Evolutionary conservation across 2,888 invertebrate species (phyloP), one percentile per base, ranked within the genome.

Genomic region (Dione vanillae): DNA sequence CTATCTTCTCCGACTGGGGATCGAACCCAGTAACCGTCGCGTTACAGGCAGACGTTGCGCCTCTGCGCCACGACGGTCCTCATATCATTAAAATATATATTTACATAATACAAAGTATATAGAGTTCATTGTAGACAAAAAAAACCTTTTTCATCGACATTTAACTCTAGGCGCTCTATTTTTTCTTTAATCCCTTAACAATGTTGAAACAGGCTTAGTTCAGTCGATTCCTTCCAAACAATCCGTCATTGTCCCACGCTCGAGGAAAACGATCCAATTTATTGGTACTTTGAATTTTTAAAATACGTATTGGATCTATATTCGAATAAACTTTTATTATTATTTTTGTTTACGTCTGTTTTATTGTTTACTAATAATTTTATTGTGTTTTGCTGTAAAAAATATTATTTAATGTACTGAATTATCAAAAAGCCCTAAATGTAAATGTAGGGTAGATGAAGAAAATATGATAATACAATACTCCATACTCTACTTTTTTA

Each of bases 161-260:
- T 7, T 8, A 45, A 16, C 45, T 45, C 61, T 58, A 58, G 37
- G 14, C 11, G 9, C 41, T 61, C 27, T 7, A 45, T 27, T 61
- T 61, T 61, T 61, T n/a, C 61, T 45, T 35, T 61, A 61, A 61
- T 61, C 61, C 61, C 10, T 61, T 61, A 16, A 45, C 61, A 61
- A 45, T 43, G 59, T 59, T 59, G 59, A 41, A 41, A 59, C 41
- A 59, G 43, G 61, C 61, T 61, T 45, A 61, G 61, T 61, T 45
- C 61, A 16, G 61, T 61, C 49, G 47, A 64, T 49, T 64, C 12
- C 19, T 14, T 40, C 10, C 49, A 51, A 64, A 51, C 64, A 64
- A 49, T 64, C 40, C 51, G 64, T 51, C 64, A 64, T 51, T 51
- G 49, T 64, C 51, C 37, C 64, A 64, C 64, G 64, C 37, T 40